Base-by-base conservation (phyloP, 2,797 vertebrate species). In the Glossophaga mutica region DNA sequence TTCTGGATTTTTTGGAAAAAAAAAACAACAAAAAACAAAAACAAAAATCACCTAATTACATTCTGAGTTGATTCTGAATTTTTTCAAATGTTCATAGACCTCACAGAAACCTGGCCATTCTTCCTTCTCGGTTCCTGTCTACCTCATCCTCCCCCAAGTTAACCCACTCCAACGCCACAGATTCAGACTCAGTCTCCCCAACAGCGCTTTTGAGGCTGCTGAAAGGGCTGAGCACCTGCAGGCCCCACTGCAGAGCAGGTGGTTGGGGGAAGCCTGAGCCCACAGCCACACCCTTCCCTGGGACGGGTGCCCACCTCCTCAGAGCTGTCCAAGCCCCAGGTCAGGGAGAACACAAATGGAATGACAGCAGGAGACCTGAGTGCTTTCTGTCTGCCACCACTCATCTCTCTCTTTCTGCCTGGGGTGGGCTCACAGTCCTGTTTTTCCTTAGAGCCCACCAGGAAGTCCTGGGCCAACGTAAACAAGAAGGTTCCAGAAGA, bases 21-120 rank as follows among this genome's bases (percentile, higher is more conserved):
- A 32, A 19, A 59, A n/a, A n/a, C n/a, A n/a, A 68, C 7, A 29
- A 95, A 97, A 95, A 97, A 97, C 97, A 97, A 97, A 97, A 96
- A 92, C 92, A 97, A 96, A 92, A 85, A 86, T 94, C 93, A 96
- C 94, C 96, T 91, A 96, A 96, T 97, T 93, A 78, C 52, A 76
- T 93, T 90, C 81, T 91, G 24, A 5, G 42, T 91, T 74, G 32
- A 79, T 44, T 88, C 76, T 73, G 18, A 96, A 67, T 90, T 70
- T 46, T 79, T 96, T 94, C 76, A 70, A 76, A 91, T 77, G 88
- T 67, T 84, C 91, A 48, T 48, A 91, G 76, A 95, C 37, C 86
- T 93, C 93, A 32, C 21, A 94, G 59, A 93, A 97, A 96, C 83
- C 94, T 93, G 76, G 91, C 37, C 70, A 0, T 85, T 88, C 70